Base-by-base conservation (phyloP, 2,113 vertebrate species). In the Neogobius melanostomus region DNA sequence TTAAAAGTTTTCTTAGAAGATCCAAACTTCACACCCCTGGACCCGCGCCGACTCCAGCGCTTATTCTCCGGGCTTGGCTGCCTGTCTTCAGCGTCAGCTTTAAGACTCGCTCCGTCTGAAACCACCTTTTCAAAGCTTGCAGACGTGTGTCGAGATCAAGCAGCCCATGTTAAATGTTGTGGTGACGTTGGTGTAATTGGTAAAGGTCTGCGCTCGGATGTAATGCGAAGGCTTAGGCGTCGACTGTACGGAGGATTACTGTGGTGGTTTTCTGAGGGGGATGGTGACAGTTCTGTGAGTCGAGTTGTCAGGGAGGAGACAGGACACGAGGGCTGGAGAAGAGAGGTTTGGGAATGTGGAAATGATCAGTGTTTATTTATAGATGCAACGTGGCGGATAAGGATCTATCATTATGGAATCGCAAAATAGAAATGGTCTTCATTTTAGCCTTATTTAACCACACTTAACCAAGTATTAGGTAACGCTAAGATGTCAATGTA, bases 201-300 rank as follows among this genome's bases (percentile, higher is more conserved):
- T 14, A 60, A 2, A 57, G 68, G 69, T 28, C 28, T 57, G 21
- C 11, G 11, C 28, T 51, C 6, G 11, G 28, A 6, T 59, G 45
- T 56, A 56, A 56, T 56, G 5, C 21, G 9, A 4, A 71, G 71
- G 79, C 75, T 88, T 74, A 82, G 65, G 69, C 75, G 71, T 75
- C 73, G 77, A 74, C 79, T 80, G 76, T 63, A 28, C 28, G 52
- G 57, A 78, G 80, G 82, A 81, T 87, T 86, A 86, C 64, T 80
- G 11, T 57, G 43, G 67, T 50, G 8, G 61, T 16, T 57, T 62
- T 61, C n/a, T 54, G 66, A 48, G 43, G 67, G 48, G 28, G 62
- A 65, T 64, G 81, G 65, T 87, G 79, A 86, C 80, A 85, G 76
- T 76, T 73, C 74, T 83, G 80, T 85, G 75, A 79, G 80, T 85